These are phyloP conservation scores for Callaeas wilsoni DNA, from an alignment of 2,113 vertebrate species.

Conservation along the genomic window DNA sequence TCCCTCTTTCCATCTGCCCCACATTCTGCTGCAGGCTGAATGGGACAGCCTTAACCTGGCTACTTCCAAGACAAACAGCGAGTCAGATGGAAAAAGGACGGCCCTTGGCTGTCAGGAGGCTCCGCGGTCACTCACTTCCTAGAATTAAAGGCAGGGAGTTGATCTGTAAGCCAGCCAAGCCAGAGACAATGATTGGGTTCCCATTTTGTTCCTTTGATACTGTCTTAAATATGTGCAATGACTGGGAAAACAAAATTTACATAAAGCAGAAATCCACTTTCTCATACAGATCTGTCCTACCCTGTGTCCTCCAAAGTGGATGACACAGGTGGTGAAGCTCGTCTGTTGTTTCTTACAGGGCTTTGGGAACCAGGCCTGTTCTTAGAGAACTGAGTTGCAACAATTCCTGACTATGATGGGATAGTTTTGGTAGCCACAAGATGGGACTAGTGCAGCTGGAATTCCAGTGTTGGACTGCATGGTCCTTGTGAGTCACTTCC, in stretches of 20 bases:
- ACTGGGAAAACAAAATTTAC: background rate
- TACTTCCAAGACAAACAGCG: conserved; percentile 28
- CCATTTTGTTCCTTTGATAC: conserved; percentile 22
- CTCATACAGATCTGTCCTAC: background rate
- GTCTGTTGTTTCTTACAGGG: background rate
- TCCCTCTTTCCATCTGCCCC: background rate
- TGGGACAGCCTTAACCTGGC: background rate
- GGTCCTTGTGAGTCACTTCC: background rate
- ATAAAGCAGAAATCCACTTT: background rate
- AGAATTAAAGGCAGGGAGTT: conserved; percentile 35
- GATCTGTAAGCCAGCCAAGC: conserved; percentile 11
- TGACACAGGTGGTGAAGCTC: background rate
- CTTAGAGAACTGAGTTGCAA: background rate
- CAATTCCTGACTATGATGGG: background rate
- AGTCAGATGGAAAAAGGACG: background rate
- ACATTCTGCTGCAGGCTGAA: background rate
- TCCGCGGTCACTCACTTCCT: background rate
- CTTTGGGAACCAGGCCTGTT: background rate
- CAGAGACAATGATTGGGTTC: background rate
- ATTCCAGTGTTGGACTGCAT: background rate
- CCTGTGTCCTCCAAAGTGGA: background rate
- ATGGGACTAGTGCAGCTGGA: background rate
- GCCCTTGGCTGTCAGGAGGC: background rate
- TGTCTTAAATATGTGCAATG: background rate
- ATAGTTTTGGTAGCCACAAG: background rate